A percentile compares a stretch with the other conserved stretches of the same genome.
Evolutionary conservation across 35 echinoderm and acorn worm genomes (phyloP).

Genomic region (Patiria miniata): DNA sequence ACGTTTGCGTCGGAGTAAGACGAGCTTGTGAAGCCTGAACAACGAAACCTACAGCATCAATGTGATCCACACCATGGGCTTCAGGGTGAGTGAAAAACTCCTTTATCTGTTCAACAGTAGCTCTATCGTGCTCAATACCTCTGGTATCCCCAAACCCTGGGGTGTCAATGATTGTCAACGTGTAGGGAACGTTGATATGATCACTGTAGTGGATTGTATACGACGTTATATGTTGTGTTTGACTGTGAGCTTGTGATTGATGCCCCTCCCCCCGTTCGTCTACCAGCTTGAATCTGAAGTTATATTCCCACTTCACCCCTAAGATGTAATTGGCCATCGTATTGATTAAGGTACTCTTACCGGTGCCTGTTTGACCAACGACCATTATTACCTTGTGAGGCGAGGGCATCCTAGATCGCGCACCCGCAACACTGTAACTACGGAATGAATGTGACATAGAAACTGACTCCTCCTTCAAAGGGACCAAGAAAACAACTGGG

Average conservation of each 20-base stretch:
- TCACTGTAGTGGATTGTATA: conserved; percentile 52
- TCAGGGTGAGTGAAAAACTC: conserved; percentile 24
- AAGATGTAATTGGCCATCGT: conserved; percentile 62
- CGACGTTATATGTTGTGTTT: conserved; percentile 63
- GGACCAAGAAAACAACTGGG: too few relatives aligned
- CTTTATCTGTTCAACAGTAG: conserved; percentile 15
- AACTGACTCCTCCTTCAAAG: too few relatives aligned
- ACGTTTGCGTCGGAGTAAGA: conserved; percentile 49
- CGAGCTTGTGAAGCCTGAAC: conserved; percentile 52
- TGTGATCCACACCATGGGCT: conserved; percentile 40
- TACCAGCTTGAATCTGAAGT: conserved; percentile 60
- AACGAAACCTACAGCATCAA: conserved; percentile 66
- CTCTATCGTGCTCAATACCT: conserved; percentile 31
- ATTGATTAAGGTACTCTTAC: conserved; percentile 64
- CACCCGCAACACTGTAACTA: conserved; percentile 19
- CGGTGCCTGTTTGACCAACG: conserved; percentile 53
- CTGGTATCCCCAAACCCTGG: conserved; percentile 56
- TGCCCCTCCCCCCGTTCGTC: conserved; percentile 25
- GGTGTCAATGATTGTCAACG: conserved; percentile 62
- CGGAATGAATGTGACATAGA: too few relatives aligned
- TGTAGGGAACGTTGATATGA: conserved; percentile 30
- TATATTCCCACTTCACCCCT: conserved; percentile 61
- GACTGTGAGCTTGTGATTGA: conserved; percentile 50
- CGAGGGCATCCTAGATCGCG: not conserved
- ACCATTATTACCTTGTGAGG: conserved; percentile 52